Percentiles rank a stretch among this genome's conserved stretches.
These are phyloP conservation scores for Semotilus atromaculatus DNA, from an alignment of 2,797 vertebrate genomes.

Conservation along the genomic window DNA sequence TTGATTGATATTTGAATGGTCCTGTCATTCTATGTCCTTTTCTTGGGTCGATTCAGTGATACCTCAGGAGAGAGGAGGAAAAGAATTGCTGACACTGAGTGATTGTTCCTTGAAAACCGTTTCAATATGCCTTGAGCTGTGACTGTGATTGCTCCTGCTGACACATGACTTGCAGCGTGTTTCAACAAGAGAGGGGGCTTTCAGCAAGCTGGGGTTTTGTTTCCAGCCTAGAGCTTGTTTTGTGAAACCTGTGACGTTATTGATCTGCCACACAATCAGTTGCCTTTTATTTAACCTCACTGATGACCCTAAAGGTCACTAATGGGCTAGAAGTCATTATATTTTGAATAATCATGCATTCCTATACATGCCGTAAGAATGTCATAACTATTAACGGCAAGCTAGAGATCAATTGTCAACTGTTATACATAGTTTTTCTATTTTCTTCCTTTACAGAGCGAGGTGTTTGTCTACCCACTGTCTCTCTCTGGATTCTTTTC, in stretches of 20 bases:
- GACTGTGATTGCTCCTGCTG: not conserved
- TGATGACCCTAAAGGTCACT: constrained; percentile 7
- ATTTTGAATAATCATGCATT: not conserved
- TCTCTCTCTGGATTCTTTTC: constrained; percentile 98
- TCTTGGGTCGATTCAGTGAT: not conserved
- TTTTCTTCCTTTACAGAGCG: constrained; percentile 78
- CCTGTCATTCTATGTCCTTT: not conserved
- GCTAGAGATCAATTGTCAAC: not conserved
- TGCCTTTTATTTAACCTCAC: not conserved
- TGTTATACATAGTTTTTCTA: constrained; percentile 8
- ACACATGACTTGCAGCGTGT: constrained; percentile 11
- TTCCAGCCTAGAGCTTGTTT: constrained; percentile 16
- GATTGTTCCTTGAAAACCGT: constrained; percentile 14
- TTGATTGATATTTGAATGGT: not conserved
- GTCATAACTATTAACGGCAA: not conserved
- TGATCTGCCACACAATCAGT: constrained; percentile 16
- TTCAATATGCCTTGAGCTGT: constrained; percentile 1
- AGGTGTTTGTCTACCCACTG: constrained; percentile 96
- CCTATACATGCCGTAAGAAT: not conserved
- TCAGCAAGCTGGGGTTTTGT: constrained; percentile 3
- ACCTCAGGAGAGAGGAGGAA: not conserved
- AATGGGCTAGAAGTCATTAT: not conserved
- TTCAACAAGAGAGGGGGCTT: constrained; percentile 28
- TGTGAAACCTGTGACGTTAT: constrained; percentile 11
- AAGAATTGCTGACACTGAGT: constrained; percentile 10